phyloP scores from a whole-genome alignment of 1,140 invertebrate species.

The Cotesia glomerata region DNA sequence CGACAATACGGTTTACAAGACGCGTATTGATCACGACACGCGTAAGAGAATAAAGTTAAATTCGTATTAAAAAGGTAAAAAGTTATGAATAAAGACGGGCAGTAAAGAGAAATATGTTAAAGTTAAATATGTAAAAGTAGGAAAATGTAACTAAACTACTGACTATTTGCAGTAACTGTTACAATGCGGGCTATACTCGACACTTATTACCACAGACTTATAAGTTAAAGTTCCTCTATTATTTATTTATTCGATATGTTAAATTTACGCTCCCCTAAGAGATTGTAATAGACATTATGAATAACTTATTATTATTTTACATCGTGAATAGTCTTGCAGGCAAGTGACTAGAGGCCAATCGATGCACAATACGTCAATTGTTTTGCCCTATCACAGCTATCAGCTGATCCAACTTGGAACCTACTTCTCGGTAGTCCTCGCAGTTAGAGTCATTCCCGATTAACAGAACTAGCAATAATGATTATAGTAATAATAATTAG shows the following conservation, averaged over 20 bases:
- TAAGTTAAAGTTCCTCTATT: too few relatives aligned
- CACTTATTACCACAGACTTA: not conserved
- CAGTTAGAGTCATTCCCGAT: too few relatives aligned
- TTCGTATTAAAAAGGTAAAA: not conserved
- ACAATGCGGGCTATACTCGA: not conserved
- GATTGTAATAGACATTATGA: too few relatives aligned
- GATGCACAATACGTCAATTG: not conserved
- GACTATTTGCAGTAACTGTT: not conserved
- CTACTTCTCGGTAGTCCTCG: too few relatives aligned
- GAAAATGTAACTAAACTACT: not conserved
- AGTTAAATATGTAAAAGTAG: not conserved
- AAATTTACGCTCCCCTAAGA: too few relatives aligned
- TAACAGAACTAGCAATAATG: not conserved
- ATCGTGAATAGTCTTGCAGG: not conserved
- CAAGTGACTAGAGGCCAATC: conserved; percentile 4
- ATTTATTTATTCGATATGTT: too few relatives aligned
- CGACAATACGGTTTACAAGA: conserved; percentile 31
- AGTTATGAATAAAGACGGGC: not conserved
- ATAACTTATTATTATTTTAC: too few relatives aligned
- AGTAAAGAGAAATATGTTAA: not conserved
- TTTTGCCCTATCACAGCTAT: too few relatives aligned
- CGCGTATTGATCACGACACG: conserved; percentile 30
- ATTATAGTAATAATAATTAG: not conserved
- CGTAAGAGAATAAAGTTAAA: not conserved
- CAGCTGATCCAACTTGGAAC: too few relatives aligned